Conservation (phyloP, 2,888 invertebrate species). For the Parnassius mnemosyne region DNA sequence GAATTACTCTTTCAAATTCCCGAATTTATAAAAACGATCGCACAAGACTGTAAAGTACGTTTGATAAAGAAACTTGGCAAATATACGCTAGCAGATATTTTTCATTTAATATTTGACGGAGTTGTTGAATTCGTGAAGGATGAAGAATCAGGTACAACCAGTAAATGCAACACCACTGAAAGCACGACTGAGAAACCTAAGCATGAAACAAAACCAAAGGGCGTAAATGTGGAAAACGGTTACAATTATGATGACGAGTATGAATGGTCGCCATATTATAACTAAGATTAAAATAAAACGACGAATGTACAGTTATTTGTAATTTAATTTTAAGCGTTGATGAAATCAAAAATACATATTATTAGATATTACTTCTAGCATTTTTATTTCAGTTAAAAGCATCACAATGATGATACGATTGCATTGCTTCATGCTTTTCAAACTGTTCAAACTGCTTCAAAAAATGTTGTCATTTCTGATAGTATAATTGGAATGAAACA, state of each 20-base stretch:
- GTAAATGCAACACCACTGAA: constrained; percentile 3
- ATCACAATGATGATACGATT: too few relatives aligned
- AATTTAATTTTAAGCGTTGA: background rate
- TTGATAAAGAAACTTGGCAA: constrained; percentile 47
- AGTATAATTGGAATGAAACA: too few relatives aligned
- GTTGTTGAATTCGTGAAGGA: constrained; percentile 42
- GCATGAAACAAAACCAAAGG: background rate
- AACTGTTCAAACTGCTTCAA: too few relatives aligned
- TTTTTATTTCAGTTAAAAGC: too few relatives aligned
- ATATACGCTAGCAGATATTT: constrained; percentile 48
- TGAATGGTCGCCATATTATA: constrained; percentile 10
- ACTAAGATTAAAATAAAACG: constrained; percentile 2
- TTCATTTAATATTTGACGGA: constrained; percentile 45
- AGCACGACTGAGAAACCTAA: constrained; percentile 6
- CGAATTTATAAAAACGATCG: constrained; percentile 37
- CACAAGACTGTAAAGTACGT: constrained; percentile 45
- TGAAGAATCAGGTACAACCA: constrained; percentile 11
- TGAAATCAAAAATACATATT: background rate
- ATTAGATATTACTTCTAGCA: background rate
- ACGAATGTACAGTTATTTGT: background rate
- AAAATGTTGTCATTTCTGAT: too few relatives aligned
- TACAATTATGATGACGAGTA: constrained; percentile 5
- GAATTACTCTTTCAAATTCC: constrained; percentile 42
- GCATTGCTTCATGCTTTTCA: too few relatives aligned
- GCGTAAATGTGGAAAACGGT: background rate